Evolutionary conservation across 2,113 vertebrate genomes (phyloP).

Genomic region (Amblyopsis rosae): DNA sequence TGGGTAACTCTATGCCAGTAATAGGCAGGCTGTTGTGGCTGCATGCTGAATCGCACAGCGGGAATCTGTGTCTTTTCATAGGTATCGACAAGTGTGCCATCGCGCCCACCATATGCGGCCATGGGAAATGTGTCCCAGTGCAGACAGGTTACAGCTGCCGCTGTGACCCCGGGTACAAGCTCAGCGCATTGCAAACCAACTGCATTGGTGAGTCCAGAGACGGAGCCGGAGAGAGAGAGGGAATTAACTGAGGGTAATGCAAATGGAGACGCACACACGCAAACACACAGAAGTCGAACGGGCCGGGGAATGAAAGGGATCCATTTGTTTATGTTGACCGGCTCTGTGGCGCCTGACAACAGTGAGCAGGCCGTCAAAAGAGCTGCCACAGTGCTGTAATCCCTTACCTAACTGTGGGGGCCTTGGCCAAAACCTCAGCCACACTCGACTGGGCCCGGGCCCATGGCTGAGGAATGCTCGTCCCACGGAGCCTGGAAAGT

Average conservation of each 20-base stretch:
- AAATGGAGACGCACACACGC: constrained; percentile 10
- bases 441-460: constrained; percentile 29
- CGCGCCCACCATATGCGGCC: constrained; percentile 74
- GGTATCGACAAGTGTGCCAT: constrained; percentile 71
- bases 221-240: constrained; percentile 2
- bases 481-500: constrained; percentile 29
- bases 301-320: constrained; percentile 47
- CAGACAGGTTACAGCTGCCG: constrained; percentile 77
- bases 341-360: constrained; percentile 57
- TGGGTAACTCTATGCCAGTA: constrained; percentile 30
- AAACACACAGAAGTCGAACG: constrained; percentile 18
- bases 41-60: constrained; percentile 18
- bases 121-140: constrained; percentile 71
- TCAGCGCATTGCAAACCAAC: constrained; percentile 75
- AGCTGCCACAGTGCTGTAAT: constrained; percentile 53
- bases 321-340: constrained; percentile 58
- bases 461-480: constrained; percentile 39
- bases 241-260: neutral
- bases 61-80: constrained; percentile 32
- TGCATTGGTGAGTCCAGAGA: constrained; percentile 73
- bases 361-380: constrained; percentile 45
- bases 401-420: constrained; percentile 45
- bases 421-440: constrained; percentile 37
- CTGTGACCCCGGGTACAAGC: constrained; percentile 76
- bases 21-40: constrained; percentile 3